These are phyloP conservation scores for Dynastes grantii DNA, from an alignment of 2,888 invertebrate genomes.

Conservation along the genomic window DNA sequence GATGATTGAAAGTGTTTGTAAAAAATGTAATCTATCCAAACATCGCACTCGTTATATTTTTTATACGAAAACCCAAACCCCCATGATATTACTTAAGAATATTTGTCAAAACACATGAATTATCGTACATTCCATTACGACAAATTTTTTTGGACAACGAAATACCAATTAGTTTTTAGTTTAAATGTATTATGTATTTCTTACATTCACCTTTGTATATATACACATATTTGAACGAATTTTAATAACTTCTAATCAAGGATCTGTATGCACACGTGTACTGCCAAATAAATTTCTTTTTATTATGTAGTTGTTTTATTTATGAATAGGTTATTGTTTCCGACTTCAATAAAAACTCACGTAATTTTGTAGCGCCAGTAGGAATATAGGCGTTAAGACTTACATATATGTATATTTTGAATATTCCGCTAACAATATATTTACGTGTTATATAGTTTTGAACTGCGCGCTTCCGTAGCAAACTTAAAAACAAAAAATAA, in stretches of 20 bases:
- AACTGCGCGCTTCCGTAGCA: too few relatives aligned
- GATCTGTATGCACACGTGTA: constrained; percentile 54
- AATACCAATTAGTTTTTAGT: constrained; percentile 47
- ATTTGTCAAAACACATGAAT: not conserved
- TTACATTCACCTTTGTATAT: constrained; percentile 44
- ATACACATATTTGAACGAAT: constrained; percentile 49
- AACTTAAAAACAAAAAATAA: too few relatives aligned
- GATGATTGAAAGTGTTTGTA: too few relatives aligned
- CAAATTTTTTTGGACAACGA: not conserved
- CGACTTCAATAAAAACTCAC: too few relatives aligned
- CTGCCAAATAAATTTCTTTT: constrained; percentile 58
- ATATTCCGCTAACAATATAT: too few relatives aligned
- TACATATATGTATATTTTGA: too few relatives aligned
- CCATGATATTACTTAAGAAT: not conserved
- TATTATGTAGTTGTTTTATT: constrained; percentile 51
- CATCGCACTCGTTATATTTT: not conserved
- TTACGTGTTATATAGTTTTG: too few relatives aligned
- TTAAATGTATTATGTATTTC: constrained; percentile 30
- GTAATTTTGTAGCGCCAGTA: too few relatives aligned
- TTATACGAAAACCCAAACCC: not conserved
- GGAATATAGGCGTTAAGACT: too few relatives aligned
- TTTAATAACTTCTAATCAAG: constrained; percentile 47
- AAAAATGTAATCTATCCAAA: not conserved
- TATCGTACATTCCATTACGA: not conserved
- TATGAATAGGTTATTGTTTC: not conserved